Evolutionary conservation across 2,888 invertebrate species (phyloP).

Genomic region (Cryptophagus acutangulus): DNA sequence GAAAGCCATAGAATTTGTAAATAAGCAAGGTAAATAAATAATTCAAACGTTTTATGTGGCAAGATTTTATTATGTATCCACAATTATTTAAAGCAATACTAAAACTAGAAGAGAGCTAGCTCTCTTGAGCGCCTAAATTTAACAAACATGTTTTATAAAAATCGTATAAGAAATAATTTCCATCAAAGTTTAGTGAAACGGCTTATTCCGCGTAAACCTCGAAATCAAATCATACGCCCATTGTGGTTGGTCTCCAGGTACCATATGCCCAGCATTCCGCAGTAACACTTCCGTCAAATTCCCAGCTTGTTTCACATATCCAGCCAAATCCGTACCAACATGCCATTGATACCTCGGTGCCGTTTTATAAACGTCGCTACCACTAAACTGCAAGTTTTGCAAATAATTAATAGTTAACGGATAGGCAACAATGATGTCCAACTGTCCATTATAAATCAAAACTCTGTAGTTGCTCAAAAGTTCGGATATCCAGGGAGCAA

Average conservation of each 20-base stretch:
- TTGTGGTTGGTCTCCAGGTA: constrained; percentile 74
- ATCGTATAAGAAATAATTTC: no score
- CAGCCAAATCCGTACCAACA: constrained; percentile 64
- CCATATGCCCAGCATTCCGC: constrained; percentile 78
- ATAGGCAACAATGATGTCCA: constrained; percentile 88
- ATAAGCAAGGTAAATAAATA: no score
- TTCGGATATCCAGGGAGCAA: constrained; percentile 67
- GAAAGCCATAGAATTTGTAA: not conserved
- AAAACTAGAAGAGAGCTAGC: no score
- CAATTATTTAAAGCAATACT: no score
- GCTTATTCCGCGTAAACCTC: constrained; percentile 29
- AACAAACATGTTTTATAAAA: no score
- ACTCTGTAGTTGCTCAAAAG: constrained; percentile 65
- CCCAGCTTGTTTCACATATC: constrained; percentile 67
- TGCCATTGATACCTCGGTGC: constrained; percentile 66
- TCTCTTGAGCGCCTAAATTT: no score
- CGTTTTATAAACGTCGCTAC: constrained; percentile 59
- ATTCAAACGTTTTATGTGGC: no score
- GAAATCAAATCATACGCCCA: constrained; percentile 65
- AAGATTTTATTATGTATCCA: no score
- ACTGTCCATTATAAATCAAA: constrained; percentile 82
- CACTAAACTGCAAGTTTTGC: constrained; percentile 63
- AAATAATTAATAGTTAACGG: constrained; percentile 79
- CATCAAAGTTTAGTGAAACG: constrained; percentile 3
- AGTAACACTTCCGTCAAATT: constrained; percentile 71